These are phyloP conservation scores for Mastomys natalensis DNA, from an alignment of 2,113 vertebrate species.

Conservation along the genomic window DNA sequence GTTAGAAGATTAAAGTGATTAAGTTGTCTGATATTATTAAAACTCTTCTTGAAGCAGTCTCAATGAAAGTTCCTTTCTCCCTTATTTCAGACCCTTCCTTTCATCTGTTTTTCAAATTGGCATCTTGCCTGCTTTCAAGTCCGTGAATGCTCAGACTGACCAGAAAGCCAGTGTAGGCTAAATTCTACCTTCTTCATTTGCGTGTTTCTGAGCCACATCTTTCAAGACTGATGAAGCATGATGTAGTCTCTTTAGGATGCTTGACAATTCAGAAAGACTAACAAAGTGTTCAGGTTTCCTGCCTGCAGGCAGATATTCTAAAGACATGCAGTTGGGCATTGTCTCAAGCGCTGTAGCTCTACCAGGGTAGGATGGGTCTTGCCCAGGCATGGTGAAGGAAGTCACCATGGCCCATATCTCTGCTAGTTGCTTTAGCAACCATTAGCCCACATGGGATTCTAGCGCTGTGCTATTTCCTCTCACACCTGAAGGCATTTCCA, in stretches of 20 bases:
- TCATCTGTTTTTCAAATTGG: slow-evolving; percentile 13
- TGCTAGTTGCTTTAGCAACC: neutral
- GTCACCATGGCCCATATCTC: neutral
- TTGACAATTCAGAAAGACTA: neutral
- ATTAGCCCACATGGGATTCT: neutral
- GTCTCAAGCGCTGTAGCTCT: neutral
- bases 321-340: neutral
- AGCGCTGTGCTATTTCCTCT: neutral
- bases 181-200: neutral
- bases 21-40: neutral
- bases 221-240: neutral
- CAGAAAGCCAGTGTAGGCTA: neutral
- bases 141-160: neutral
- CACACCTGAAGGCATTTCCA: neutral
- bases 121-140: neutral
- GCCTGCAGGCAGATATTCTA: neutral
- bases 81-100: neutral
- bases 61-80: neutral
- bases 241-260: slow-evolving; percentile 19
- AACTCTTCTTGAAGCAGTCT: neutral
- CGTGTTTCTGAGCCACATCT: neutral
- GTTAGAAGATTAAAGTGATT: neutral
- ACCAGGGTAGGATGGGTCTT: neutral
- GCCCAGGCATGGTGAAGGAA: neutral
- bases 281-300: neutral